Conservation (phyloP, 2,888 invertebrate genomes). For the Phalangium opilio region DNA sequence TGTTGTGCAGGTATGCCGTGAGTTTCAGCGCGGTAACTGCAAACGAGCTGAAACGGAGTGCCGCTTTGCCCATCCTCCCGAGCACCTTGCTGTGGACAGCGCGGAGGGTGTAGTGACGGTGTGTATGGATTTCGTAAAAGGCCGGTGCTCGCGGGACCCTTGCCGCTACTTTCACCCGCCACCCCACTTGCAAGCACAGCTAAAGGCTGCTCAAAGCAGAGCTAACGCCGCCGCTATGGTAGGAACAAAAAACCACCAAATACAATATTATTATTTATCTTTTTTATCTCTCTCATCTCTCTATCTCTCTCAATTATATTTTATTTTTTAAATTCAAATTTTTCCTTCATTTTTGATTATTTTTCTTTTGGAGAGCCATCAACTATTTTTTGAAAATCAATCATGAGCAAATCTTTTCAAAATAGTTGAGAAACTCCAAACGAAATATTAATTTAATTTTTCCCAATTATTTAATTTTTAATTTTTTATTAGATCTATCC, state of each 20-base stretch:
- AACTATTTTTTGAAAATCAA: too few species aligned
- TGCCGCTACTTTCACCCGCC: conserved; percentile 99
- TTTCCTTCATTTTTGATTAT: too few species aligned
- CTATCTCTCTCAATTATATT: too few species aligned
- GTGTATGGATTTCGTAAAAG: conserved; percentile 99
- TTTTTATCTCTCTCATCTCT: too few species aligned
- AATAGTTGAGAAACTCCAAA: too few species aligned
- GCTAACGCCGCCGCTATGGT: conserved; percentile 16
- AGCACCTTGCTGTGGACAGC: conserved; percentile 75
- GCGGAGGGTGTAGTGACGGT: conserved; percentile 97
- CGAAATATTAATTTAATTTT: too few species aligned
- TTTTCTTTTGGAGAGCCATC: too few species aligned
- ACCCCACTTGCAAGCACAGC: conserved; percentile 98
- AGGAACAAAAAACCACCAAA: conserved; percentile 6
- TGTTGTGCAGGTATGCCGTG: conserved; percentile 53
- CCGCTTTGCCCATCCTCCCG: conserved; percentile 97
- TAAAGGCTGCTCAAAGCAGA: conserved; percentile 44
- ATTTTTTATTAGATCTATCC: too few species aligned
- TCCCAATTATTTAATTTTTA: too few species aligned
- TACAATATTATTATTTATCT: too few species aligned
- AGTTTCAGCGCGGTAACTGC: conserved; percentile 97
- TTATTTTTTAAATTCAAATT: too few species aligned
- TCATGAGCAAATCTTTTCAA: too few species aligned
- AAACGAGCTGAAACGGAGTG: conserved; percentile 94
- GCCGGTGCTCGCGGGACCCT: conserved; percentile 97